Percentiles rank a stretch among this genome's conserved stretches.
phyloP scores from a whole-genome alignment of 1,140 invertebrate genomes.

The Drosophila gunungcola region DNA sequence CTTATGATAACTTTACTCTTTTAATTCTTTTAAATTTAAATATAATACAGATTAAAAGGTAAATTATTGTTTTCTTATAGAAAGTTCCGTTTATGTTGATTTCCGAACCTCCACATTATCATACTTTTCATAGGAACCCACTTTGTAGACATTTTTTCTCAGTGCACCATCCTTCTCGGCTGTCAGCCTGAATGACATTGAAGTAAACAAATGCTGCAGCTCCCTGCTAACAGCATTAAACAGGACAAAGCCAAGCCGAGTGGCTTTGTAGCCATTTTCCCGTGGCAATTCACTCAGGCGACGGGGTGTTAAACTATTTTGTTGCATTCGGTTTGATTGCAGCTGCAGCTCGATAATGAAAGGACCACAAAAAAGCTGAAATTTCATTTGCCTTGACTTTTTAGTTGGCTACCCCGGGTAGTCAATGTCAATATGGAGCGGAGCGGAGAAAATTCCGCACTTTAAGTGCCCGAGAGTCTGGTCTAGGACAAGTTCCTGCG shows the following conservation, averaged over 20 bases:
- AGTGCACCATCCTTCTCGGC: constrained; percentile 4
- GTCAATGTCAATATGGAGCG: constrained; percentile 31
- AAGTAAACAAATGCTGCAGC: constrained; percentile 73
- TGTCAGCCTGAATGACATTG: constrained; percentile 40
- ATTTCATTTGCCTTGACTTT: constrained; percentile 27
- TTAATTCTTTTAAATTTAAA: background rate
- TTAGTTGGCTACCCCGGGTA: constrained; percentile 2
- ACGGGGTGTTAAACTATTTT: constrained; percentile 41
- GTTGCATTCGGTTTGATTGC: constrained; percentile 51
- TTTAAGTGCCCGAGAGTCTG: constrained; percentile 31
- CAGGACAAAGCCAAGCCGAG: constrained; percentile 35
- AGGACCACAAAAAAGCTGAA: constrained; percentile 39
- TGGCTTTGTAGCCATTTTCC: constrained; percentile 28
- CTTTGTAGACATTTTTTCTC: background rate
- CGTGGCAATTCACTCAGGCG: constrained; percentile 12
- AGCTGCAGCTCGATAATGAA: constrained; percentile 51
- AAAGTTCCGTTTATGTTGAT: background rate
- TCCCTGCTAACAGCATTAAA: constrained; percentile 43
- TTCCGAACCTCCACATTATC: too few species aligned
- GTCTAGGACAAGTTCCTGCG: constrained; percentile 2
- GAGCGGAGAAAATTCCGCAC: constrained; percentile 6
- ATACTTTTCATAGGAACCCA: too few species aligned
- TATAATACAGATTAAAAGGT: background rate
- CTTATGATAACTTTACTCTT: too few species aligned
- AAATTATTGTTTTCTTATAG: too few species aligned